Evolutionary conservation across 2,888 invertebrate genomes (phyloP).

Genomic region (Leptura quadrifasciata): DNA sequence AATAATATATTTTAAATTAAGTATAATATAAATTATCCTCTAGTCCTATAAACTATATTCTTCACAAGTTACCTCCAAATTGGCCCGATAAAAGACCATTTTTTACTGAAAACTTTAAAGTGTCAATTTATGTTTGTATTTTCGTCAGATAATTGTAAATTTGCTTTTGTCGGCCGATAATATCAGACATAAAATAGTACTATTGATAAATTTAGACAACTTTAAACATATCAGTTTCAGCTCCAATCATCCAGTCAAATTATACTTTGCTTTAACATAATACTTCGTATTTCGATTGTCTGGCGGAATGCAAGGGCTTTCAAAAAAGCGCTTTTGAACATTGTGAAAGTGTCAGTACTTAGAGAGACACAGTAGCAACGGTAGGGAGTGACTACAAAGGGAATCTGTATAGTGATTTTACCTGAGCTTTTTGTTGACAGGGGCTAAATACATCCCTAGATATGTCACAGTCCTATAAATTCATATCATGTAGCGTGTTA

Average conservation of each 20-base stretch:
- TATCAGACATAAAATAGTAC: constrained; percentile 65
- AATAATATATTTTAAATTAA: too few species aligned
- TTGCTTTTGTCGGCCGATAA: constrained; percentile 66
- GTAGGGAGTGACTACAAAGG: constrained; percentile 68
- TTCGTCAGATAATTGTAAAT: constrained; percentile 62
- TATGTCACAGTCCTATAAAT: constrained; percentile 62
- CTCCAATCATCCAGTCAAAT: constrained; percentile 55
- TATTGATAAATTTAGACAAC: constrained; percentile 69
- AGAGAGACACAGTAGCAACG: constrained; percentile 70
- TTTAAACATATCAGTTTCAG: constrained; percentile 72
- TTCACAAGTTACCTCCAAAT: background rate
- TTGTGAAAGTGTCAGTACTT: constrained; percentile 74
- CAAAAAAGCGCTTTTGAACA: constrained; percentile 70
- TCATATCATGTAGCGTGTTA: constrained; percentile 50
- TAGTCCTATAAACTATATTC: background rate
- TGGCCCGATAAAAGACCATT: constrained; percentile 10
- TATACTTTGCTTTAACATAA: constrained; percentile 12
- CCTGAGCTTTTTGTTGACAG: constrained; percentile 68
- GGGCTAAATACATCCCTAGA: constrained; percentile 63
- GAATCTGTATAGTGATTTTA: constrained; percentile 69
- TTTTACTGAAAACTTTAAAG: constrained; percentile 47
- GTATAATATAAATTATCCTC: too few species aligned
- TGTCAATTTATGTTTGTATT: constrained; percentile 69
- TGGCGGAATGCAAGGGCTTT: constrained; percentile 63
- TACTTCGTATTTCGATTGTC: constrained; percentile 5